Conservation (phyloP, 1,140 invertebrate species). For the Zaprionus taronus region DNA sequence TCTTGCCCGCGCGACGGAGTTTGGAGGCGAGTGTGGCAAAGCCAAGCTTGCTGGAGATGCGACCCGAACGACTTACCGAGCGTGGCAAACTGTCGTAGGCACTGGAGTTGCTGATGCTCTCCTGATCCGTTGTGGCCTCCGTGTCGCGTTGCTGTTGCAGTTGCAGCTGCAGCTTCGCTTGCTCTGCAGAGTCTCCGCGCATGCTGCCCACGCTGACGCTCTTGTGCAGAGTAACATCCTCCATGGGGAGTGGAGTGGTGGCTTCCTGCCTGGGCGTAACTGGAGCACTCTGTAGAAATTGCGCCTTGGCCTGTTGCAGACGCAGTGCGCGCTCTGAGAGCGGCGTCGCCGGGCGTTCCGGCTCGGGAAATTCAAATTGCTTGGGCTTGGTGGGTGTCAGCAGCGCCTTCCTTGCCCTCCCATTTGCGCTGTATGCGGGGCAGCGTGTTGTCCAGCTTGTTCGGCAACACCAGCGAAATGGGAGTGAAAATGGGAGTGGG, state of each 20-base stretch:
- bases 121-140: slow-evolving; percentile 66
- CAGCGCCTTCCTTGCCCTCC: slow-evolving; percentile 48
- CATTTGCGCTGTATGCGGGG: slow-evolving; percentile 73
- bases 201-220: slow-evolving; percentile 91
- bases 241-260: slow-evolving; percentile 34
- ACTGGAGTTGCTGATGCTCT: slow-evolving; percentile 67
- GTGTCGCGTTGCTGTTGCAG: slow-evolving; percentile 24
- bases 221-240: slow-evolving; percentile 82
- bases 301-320: slow-evolving; percentile 87
- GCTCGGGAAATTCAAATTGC: slow-evolving; percentile 69
- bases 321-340: slow-evolving; percentile 85
- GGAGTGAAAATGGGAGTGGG: background rate
- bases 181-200: slow-evolving; percentile 32
- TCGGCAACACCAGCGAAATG: slow-evolving; percentile 50
- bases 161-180: background rate
- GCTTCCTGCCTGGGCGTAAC: slow-evolving; percentile 61
- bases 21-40: slow-evolving; percentile 88
- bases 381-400: slow-evolving; percentile 71
- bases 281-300: slow-evolving; percentile 85
- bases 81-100: slow-evolving; percentile 74
- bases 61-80: slow-evolving; percentile 65
- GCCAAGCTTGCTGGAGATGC: slow-evolving; percentile 85
- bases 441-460: slow-evolving; percentile 67
- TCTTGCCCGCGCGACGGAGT: slow-evolving; percentile 84
- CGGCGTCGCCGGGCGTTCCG: slow-evolving; percentile 67